These are phyloP conservation scores for Alcis repandata DNA, from an alignment of 2,888 invertebrate genomes.

Conservation along the genomic window DNA sequence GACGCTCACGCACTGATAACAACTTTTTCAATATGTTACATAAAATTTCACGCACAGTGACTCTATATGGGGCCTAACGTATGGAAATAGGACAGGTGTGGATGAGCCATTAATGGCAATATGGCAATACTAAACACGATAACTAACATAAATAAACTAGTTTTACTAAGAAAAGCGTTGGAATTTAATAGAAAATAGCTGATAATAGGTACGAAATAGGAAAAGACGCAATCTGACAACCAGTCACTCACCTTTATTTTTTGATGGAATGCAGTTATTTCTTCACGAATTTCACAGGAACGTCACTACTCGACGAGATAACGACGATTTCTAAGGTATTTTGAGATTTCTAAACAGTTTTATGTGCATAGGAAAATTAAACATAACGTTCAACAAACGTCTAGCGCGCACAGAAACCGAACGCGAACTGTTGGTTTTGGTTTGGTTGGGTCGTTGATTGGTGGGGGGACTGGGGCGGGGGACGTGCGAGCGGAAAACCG, in stretches of 20 bases:
- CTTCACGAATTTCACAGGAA: constrained; percentile 78
- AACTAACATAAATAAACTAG: constrained; percentile 45
- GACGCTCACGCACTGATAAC: constrained; percentile 61
- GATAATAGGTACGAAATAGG: constrained; percentile 71
- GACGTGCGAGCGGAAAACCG: constrained; percentile 75
- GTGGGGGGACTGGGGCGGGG: constrained; percentile 47
- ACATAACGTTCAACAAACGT: constrained; percentile 83
- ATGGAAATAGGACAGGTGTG: constrained; percentile 63
- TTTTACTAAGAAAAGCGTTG: constrained; percentile 62
- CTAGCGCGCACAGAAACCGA: constrained; percentile 84
- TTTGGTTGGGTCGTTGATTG: constrained; percentile 69
- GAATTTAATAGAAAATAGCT: constrained; percentile 60
- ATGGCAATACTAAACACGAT: constrained; percentile 55
- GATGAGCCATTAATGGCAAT: constrained; percentile 56
- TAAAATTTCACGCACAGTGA: constrained; percentile 44
- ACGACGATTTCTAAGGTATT: constrained; percentile 80
- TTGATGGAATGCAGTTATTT: constrained; percentile 73
- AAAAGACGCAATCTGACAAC: constrained; percentile 85
- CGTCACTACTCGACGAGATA: constrained; percentile 74
- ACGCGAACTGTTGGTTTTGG: constrained; percentile 87
- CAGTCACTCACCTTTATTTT: constrained; percentile 82
- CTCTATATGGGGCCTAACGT: constrained; percentile 52
- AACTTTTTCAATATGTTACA: constrained; percentile 56
- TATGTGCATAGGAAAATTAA: constrained; percentile 83
- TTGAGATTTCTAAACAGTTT: constrained; percentile 83